phyloP scores from a whole-genome alignment of 2,113 vertebrate species.

The Tychaedon coryphoeus region DNA sequence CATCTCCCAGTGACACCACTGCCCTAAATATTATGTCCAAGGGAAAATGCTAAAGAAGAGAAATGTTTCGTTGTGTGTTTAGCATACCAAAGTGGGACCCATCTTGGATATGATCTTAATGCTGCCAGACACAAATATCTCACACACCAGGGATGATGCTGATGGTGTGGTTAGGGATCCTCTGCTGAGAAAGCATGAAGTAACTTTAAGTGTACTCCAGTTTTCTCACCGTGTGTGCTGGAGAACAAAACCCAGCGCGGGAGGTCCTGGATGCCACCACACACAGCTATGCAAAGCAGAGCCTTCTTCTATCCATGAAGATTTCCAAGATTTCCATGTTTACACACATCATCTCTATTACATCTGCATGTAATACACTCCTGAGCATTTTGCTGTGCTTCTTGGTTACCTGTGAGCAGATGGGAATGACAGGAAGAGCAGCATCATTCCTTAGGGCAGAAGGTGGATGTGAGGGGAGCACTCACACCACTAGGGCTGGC shows the following conservation, averaged over 20 bases:
- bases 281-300: background rate
- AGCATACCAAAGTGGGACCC: background rate
- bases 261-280: background rate
- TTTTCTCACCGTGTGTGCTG: background rate
- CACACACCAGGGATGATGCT: background rate
- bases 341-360: background rate
- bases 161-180: background rate
- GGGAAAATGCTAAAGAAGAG: background rate
- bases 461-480: background rate
- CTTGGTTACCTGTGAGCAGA: background rate
- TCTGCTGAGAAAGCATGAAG: background rate
- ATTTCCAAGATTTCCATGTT: background rate
- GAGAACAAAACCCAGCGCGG: background rate
- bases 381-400: background rate
- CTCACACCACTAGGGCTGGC: fast-evolving
- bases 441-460: background rate
- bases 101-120: background rate
- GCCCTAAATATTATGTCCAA: background rate
- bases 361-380: background rate
- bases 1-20: background rate
- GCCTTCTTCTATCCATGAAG: no score
- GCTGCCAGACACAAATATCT: background rate
- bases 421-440: background rate
- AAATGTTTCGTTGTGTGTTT: background rate
- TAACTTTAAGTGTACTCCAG: background rate